Base-by-base conservation (phyloP, 2,113 vertebrate genomes). In the Rhinolophus sinicus region DNA sequence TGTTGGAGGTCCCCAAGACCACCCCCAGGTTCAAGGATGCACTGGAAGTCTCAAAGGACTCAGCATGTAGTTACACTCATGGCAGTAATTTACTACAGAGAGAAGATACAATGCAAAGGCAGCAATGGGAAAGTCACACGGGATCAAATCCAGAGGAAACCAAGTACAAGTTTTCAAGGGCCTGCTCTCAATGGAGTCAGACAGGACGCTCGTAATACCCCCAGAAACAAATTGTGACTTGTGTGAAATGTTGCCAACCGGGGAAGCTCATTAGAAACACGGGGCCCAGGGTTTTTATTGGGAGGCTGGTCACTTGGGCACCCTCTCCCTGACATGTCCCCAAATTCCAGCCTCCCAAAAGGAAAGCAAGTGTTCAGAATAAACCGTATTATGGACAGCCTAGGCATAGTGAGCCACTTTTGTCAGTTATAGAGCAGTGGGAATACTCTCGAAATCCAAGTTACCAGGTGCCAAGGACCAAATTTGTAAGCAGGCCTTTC, bases 21-120 rank as follows among this genome's bases (percentile, higher is more conserved):
- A 35, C 22, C 14, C 2, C 11, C 24, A 78, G 56, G 22, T 67
- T 88, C 33, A 2, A 4, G 11, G 40, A 86, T 52, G 56, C 56
- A 60, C 67, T 70, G 19, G 33, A 85, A 91, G 62, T 89, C 22
- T 86, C 26, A 35, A 40, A 93, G 70, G 60, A 86, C 30, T 81
- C 77, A n/a, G 19, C 60, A 78, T 22, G 64, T 5, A 65, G 83
- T 76, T 60, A 75, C 18, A 70, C 33, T 64, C 54, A 19, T 24
- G 47, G 77, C 12, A 26, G 35, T 10, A 69, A 15, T 47, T 72
- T 78, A 47, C 70, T 88, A 70, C 38, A 58, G 38, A 70, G 65
- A 93, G 50, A 92, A 26, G 56, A 80, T 5, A 80, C 33, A 83
- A 92, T 86, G 67, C n/a, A 96, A 77, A 69, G 35, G 58, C 69